These are phyloP conservation scores for Bombus huntii DNA, from an alignment of 1,140 invertebrate species.

Conservation along the genomic window DNA sequence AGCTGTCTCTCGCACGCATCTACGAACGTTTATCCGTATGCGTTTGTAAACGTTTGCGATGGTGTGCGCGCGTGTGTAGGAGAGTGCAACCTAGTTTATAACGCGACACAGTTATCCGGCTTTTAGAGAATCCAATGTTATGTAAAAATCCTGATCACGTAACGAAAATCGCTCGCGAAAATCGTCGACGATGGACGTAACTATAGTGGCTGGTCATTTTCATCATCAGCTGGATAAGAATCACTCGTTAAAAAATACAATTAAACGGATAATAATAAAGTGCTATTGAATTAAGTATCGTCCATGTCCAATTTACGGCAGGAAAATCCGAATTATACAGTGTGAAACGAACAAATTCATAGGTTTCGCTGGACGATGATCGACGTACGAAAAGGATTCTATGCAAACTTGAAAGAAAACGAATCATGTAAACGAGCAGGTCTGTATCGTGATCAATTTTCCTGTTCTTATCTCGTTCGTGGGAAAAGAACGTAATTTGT, in stretches of 20 bases:
- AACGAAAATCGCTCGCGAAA: not conserved
- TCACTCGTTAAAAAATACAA: not conserved
- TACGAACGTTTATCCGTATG: not conserved
- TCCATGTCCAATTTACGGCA: not conserved
- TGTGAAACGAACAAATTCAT: not conserved
- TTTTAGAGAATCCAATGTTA: conserved; percentile 3
- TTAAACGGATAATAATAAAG: too few species aligned
- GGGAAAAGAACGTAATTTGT: not conserved
- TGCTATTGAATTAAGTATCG: not conserved
- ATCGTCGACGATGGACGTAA: not conserved
- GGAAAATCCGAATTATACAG: not conserved
- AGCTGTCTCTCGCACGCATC: not conserved
- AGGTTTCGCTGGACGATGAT: not conserved
- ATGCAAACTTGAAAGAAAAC: not conserved
- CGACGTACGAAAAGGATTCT: not conserved
- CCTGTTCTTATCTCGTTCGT: not conserved
- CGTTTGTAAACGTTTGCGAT: not conserved
- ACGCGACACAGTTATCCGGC: conserved; percentile 1
- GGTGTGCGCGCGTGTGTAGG: not conserved
- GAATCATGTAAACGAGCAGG: not conserved
- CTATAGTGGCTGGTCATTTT: not conserved
- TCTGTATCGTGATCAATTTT: not conserved
- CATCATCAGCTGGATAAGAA: not conserved
- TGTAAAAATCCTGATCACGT: conserved; percentile 18
- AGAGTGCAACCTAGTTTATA: not conserved